These are phyloP conservation scores for Caenorhabditis elegans DNA, from an alignment of 1,140 invertebrate species.

Conservation along the genomic window WBcel235 BX284605.5:13191501-13192000, in stretches of 20 bases:
- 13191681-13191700: no score
- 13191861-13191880: not conserved
- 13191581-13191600: no score
- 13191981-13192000: not conserved
- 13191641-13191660: no score
- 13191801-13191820: not conserved
- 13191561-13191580: no score
- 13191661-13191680: no score
- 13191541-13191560: no score
- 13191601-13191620: no score
- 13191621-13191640: no score
- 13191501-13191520: no score
- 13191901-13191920: not conserved
- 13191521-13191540: no score
- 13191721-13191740: not conserved
- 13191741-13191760: not conserved
- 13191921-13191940: not conserved
- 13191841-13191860: not conserved
- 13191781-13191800: not conserved
- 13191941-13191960: not conserved
- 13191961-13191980: not conserved
- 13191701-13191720: no score
- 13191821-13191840: not conserved
- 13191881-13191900: no score
- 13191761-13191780: not conserved